A percentile compares a stretch with the other conserved stretches of the same genome.
Evolutionary conservation across 1,140 invertebrate genomes (phyloP).

Genomic region (Diabrotica undecimpunctata): DNA sequence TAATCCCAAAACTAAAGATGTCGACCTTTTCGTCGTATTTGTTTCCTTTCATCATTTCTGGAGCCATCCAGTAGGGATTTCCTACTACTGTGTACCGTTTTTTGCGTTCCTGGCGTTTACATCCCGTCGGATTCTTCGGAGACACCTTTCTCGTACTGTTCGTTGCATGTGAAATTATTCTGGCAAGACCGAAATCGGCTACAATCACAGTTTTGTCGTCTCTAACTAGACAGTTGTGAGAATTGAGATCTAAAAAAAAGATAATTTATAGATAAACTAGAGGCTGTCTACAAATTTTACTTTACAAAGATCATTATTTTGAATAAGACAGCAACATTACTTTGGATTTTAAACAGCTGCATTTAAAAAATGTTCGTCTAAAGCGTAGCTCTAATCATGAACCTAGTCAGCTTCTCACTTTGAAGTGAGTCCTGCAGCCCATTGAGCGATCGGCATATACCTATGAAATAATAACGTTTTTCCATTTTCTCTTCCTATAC

Average conservation of each 20-base stretch:
- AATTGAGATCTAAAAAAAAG: conserved; percentile 76
- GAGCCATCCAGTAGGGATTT: conserved; percentile 98
- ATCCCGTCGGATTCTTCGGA: conserved; percentile 33
- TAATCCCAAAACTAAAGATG: conserved; percentile 95
- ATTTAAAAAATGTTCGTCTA: too few species aligned
- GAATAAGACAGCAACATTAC: too few species aligned
- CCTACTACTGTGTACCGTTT: conserved; percentile 80
- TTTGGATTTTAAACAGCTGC: too few species aligned
- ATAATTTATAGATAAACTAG: background rate
- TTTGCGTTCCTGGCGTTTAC: conserved; percentile 58
- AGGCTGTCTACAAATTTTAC: too few species aligned
- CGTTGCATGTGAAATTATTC: conserved; percentile 70
- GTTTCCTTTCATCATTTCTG: conserved; percentile 95
- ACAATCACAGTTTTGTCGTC: conserved; percentile 86
- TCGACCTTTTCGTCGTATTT: conserved; percentile 97
- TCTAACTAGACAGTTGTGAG: conserved; percentile 88
- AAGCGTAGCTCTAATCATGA: too few species aligned
- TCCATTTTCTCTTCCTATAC: too few species aligned
- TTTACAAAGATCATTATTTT: too few species aligned
- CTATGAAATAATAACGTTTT: too few species aligned
- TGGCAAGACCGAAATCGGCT: conserved; percentile 89
- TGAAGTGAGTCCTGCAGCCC: too few species aligned
- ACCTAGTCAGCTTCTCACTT: too few species aligned
- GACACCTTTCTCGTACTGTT: conserved; percentile 44
- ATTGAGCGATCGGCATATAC: too few species aligned